A percentile compares a stretch with the other conserved stretches of the same genome.
Conservation (phyloP, 2,888 invertebrate species). For the Toxonevra muliebris region DNA sequence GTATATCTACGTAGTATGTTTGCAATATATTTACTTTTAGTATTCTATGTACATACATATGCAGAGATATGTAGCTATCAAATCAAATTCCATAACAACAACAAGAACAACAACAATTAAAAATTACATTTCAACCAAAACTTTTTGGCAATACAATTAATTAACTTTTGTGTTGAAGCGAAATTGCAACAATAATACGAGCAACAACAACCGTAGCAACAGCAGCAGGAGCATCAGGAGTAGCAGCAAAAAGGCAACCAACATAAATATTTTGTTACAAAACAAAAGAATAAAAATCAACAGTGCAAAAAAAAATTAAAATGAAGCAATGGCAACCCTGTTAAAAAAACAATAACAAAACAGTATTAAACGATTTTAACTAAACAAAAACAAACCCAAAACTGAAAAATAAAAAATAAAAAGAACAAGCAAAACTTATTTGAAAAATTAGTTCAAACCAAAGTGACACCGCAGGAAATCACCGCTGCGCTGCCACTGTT, state of each 20-base stretch:
- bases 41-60: neutral
- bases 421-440: conserved; percentile 26
- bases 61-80: conserved; percentile 3
- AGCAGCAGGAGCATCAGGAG: conserved; percentile 28
- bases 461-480: conserved; percentile 50
- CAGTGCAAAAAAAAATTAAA: neutral
- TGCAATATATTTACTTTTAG: neutral
- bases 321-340: conserved; percentile 39
- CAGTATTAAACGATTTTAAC: conserved; percentile 30
- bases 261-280: conserved; percentile 13
- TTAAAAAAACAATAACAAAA: conserved; percentile 24
- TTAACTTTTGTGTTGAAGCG: conserved; percentile 51
- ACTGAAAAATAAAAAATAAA: conserved; percentile 25
- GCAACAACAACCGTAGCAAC: conserved; percentile 25
- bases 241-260: conserved; percentile 7
- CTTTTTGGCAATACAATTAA: conserved; percentile 54
- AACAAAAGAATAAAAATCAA: conserved; percentile 17
- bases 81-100: conserved; percentile 38
- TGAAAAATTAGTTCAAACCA: conserved; percentile 26
- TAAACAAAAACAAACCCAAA: conserved; percentile 21
- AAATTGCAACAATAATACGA: neutral
- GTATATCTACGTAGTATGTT: neutral
- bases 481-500: conserved; percentile 31
- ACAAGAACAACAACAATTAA: conserved; percentile 47
- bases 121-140: conserved; percentile 54